A percentile compares a stretch with the other conserved stretches of the same genome.
phyloP scores from a whole-genome alignment of 2,797 vertebrate species.

The Enteromius fasciolatus region DNA sequence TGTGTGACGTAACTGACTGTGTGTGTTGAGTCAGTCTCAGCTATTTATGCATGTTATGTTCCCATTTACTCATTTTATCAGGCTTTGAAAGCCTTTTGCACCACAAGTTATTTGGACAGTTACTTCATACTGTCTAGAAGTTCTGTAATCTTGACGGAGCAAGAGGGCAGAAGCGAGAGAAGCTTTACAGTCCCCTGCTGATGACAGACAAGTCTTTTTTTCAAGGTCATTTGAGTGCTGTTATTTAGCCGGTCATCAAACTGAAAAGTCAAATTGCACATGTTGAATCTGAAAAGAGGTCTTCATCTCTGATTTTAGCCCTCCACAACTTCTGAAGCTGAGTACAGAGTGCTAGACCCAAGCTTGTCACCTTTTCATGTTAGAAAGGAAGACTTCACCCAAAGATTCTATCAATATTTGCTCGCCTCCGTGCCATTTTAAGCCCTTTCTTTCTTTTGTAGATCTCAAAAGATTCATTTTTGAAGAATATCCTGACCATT shows the following conservation, averaged over 20 bases:
- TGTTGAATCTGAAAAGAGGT: conserved; percentile 28
- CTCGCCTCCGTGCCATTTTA: background rate
- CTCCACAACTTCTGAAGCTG: background rate
- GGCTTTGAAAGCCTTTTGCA: conserved; percentile 23
- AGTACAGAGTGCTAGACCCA: background rate
- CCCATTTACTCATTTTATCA: conserved; percentile 40
- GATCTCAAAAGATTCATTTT: background rate
- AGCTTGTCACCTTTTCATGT: conserved; percentile 17
- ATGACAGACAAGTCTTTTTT: conserved; percentile 64
- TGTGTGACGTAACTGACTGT: conserved; percentile 62
- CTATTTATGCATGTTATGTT: conserved; percentile 34
- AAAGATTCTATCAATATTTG: conserved; percentile 19
- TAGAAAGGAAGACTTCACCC: background rate
- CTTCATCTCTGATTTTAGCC: conserved; percentile 25
- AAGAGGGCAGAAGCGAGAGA: background rate
- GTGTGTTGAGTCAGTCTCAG: conserved; percentile 49
- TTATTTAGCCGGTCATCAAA: conserved; percentile 51
- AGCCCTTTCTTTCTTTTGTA: conserved; percentile 3
- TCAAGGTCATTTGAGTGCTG: conserved; percentile 52
- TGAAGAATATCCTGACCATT: background rate
- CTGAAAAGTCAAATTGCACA: conserved; percentile 36
- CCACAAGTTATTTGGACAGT: conserved; percentile 56
- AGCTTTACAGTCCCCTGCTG: conserved; percentile 40
- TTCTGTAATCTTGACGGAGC: background rate
- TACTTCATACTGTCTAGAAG: conserved; percentile 64